Base-by-base conservation (phyloP, 2,797 vertebrate genomes). In the Odontamblyopus rebecca region DNA sequence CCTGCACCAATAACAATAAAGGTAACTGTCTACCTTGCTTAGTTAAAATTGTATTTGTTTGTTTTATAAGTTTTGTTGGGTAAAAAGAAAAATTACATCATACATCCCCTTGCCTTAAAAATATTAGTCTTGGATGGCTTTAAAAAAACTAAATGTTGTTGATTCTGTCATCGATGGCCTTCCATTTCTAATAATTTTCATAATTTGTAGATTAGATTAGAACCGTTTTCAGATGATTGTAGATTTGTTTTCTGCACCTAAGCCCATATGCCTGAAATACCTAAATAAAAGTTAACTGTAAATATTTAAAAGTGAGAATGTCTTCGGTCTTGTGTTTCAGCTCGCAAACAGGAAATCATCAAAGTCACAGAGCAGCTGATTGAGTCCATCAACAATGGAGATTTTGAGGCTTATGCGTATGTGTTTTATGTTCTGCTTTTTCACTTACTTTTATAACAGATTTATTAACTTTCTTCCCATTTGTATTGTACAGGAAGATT, bases 321-420 rank as follows among this genome's bases (percentile, higher is more conserved):
- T 64, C 44, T 65, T 26, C 86, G 79, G 13, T 85, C 75, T 82
- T 93, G 66, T 90, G 82, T 91, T 88, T 64, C 83, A 95, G 94
- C 93, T 78, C 92, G 92, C 77, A 94, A 95, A 85, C 87, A 92
- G 85, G 92, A 91, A 76, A 93, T 93, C 54, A 90, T 98, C 89
- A 98, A 98, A 92, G 96, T 98, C 73, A 98, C 97, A 0, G 97
- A 98, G 88, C 97, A 94, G 85, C 69, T 94, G 85, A 94, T 94
- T 50, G 93, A 94, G 77, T 94, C 93, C 13, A 94, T 94, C 91
- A 98, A 98, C 92, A 98, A 97, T 2, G 97, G 97, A 0, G 97
- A 98, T 93, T 98, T 98, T 80, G 97, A 98, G 85, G 94, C 96
- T 76, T 98, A 98, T 0, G 96, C 96, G 95, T 96, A 89, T 94